These are phyloP conservation scores for Scylla paramamosain DNA, from an alignment of 1,140 invertebrate species.

Conservation along the genomic window DNA sequence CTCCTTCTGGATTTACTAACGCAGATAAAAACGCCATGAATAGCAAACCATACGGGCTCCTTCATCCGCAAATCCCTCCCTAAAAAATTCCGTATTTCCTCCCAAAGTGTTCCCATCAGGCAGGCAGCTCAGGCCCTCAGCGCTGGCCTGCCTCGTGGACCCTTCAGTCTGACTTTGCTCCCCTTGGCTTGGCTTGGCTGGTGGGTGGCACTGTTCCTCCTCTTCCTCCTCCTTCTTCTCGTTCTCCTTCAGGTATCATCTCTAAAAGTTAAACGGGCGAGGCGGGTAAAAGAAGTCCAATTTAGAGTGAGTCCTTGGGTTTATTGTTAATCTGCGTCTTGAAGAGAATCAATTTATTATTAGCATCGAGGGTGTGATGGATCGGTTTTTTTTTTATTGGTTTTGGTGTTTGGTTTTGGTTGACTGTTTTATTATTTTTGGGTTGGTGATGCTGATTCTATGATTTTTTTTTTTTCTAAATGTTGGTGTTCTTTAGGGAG, in stretches of 20 bases:
- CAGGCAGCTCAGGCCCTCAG: conserved; percentile 51
- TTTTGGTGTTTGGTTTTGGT: too few species aligned
- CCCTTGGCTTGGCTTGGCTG: too few species aligned
- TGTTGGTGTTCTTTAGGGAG: too few species aligned
- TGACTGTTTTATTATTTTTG: too few species aligned
- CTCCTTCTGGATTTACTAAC: conserved; percentile 43
- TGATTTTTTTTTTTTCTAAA: too few species aligned
- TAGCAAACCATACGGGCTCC: conserved; percentile 55
- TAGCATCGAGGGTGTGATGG: too few species aligned
- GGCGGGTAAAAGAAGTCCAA: neutral
- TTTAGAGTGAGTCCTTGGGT: neutral
- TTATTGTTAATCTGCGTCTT: too few species aligned
- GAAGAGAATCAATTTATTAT: too few species aligned
- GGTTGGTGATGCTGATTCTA: too few species aligned
- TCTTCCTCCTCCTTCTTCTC: neutral
- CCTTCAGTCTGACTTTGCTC: too few species aligned
- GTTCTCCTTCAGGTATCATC: neutral
- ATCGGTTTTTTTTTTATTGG: too few species aligned
- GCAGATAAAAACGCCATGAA: conserved; percentile 73
- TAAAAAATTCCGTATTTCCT: conserved; percentile 66
- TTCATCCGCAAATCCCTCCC: conserved; percentile 56
- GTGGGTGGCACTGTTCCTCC: neutral
- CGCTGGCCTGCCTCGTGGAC: neutral
- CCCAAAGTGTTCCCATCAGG: conserved; percentile 50
- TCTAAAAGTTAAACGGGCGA: neutral